Conservation (phyloP, 2,888 invertebrate genomes). For the Lepetodrilus schrolli region DNA sequence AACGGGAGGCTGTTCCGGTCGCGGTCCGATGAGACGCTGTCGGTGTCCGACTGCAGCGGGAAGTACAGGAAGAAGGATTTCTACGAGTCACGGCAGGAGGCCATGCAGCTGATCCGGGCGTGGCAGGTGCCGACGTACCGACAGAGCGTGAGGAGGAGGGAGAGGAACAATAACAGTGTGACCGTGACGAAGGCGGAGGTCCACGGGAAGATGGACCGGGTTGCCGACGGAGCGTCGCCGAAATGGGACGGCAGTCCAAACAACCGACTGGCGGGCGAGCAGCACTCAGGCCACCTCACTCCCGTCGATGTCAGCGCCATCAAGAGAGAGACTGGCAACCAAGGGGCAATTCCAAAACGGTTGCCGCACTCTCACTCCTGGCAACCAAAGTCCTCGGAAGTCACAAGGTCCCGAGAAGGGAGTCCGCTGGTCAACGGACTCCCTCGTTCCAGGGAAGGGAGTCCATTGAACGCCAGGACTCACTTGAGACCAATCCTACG, state of each 20-base stretch:
- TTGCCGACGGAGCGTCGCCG: constrained; percentile 38
- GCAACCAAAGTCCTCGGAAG: constrained; percentile 37
- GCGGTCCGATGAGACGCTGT: constrained; percentile 73
- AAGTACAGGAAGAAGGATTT: constrained; percentile 76
- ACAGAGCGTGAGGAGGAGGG: constrained; percentile 37
- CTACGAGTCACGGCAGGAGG: constrained; percentile 65
- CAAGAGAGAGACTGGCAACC: constrained; percentile 23
- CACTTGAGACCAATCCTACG: constrained; percentile 36
- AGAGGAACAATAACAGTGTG: constrained; percentile 22
- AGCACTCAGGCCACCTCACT: not conserved
- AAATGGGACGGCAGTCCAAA: constrained; percentile 30
- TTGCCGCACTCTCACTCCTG: constrained; percentile 49
- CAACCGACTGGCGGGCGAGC: not conserved
- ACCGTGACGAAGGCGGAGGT: constrained; percentile 31
- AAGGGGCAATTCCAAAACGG: constrained; percentile 51
- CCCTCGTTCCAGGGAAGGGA: constrained; percentile 45
- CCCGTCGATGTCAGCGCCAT: constrained; percentile 19
- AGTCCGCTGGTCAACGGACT: not conserved
- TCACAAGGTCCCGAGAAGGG: not conserved
- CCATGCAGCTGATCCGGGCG: constrained; percentile 68
- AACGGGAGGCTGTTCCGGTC: constrained; percentile 68
- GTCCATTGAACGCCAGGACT: constrained; percentile 44
- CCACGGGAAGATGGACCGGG: constrained; percentile 32
- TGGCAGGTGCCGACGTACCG: constrained; percentile 64
- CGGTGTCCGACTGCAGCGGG: constrained; percentile 82